A percentile compares a stretch with the other conserved stretches of the same genome.
phyloP scores from a whole-genome alignment of 2,888 invertebrate genomes.

The Drosophila mettleri region DNA sequence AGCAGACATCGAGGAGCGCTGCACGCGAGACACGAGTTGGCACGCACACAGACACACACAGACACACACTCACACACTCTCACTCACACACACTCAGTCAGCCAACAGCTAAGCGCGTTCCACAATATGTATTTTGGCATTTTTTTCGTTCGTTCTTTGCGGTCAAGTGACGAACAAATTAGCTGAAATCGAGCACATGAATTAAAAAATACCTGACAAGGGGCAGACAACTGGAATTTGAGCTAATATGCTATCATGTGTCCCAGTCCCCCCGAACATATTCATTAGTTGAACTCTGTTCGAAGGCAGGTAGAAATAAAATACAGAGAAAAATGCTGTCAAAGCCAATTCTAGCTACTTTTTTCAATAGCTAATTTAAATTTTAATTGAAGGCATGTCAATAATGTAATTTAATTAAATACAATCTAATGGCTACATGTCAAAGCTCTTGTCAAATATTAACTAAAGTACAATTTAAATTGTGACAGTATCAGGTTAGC shows the following conservation, averaged over 20 bases:
- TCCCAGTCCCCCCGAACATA: slow-evolving; percentile 12
- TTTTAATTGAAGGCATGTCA: not conserved
- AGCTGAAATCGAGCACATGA: slow-evolving; percentile 66
- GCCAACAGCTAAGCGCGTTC: slow-evolving; percentile 15
- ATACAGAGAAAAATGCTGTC: not conserved
- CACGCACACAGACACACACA: not conserved
- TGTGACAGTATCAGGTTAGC: not conserved
- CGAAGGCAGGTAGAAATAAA: not conserved
- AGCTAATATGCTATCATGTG: slow-evolving; percentile 21
- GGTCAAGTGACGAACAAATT: slow-evolving; percentile 76
- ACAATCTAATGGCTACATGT: not conserved
- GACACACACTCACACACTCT: not conserved
- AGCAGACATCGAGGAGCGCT: slow-evolving; percentile 2
- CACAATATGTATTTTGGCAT: slow-evolving; percentile 45
- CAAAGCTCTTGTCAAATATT: not conserved
- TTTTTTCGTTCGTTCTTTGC: slow-evolving; percentile 18
- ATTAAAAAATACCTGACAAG: slow-evolving; percentile 54
- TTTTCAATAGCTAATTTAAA: not conserved
- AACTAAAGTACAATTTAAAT: not conserved
- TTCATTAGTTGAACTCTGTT: not conserved
- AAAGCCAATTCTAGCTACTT: not conserved
- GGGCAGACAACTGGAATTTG: slow-evolving; percentile 47
- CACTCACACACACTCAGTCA: not conserved
- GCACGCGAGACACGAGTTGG: slow-evolving; percentile 27
- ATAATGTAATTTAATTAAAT: not conserved